These are phyloP conservation scores for Pemphredon lugubris DNA, from an alignment of 2,888 invertebrate genomes.

Conservation along the genomic window DNA sequence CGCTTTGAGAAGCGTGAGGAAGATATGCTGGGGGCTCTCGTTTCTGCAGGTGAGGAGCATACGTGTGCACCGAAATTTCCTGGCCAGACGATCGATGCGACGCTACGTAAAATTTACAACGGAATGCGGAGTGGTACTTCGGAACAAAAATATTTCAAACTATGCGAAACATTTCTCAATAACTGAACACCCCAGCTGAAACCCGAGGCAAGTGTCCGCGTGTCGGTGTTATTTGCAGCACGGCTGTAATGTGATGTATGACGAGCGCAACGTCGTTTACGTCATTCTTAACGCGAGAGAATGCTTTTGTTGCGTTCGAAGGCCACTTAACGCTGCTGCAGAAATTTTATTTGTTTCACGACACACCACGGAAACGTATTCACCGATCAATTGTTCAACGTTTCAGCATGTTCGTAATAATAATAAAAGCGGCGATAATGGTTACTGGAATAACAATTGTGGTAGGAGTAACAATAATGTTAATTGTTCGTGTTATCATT, in stretches of 20 bases:
- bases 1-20: neutral
- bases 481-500: too few relatives aligned
- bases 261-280: neutral
- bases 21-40: constrained; percentile 1
- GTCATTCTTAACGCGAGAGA: neutral
- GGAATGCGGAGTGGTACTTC: constrained; percentile 14
- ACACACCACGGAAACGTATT: neutral
- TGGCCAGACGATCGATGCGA: constrained; percentile 10
- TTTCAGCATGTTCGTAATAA: too few relatives aligned
- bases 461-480: too few relatives aligned
- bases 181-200: constrained; percentile 8
- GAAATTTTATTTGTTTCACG: neutral
- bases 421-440: too few relatives aligned
- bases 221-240: constrained; percentile 8
- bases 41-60: constrained; percentile 8
- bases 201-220: constrained; percentile 3
- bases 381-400: too few relatives aligned
- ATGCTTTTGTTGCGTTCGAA: neutral
- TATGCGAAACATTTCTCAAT: constrained; percentile 43
- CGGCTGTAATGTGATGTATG: constrained; percentile 2
- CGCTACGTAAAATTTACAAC: constrained; percentile 25
- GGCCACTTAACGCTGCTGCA: neutral
- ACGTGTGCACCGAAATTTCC: constrained; percentile 8
- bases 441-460: too few relatives aligned
- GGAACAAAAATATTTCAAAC: constrained; percentile 30